Percentiles rank a stretch among this genome's conserved stretches.
Evolutionary conservation across 2,888 invertebrate species (phyloP).

Genomic region (Parthenolecanium corni): DNA sequence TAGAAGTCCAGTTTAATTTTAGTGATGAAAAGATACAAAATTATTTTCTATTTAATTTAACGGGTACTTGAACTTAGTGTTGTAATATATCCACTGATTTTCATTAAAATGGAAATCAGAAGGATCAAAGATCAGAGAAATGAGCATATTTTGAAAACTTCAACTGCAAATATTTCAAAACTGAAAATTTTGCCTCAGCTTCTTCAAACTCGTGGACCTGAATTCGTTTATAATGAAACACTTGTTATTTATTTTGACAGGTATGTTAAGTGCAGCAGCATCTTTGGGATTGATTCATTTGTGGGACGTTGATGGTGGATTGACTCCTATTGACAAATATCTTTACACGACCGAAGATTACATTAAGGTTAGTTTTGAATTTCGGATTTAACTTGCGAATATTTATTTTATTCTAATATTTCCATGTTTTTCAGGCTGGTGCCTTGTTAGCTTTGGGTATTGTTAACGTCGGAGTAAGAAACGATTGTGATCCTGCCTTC

Average conservation of each 20-base stretch:
- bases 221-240: too few species aligned
- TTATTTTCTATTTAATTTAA: too few species aligned
- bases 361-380: constrained; percentile 54
- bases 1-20: too few species aligned
- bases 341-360: constrained; percentile 88
- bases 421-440: constrained; percentile 57
- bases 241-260: constrained; percentile 35
- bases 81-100: too few species aligned
- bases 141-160: too few species aligned
- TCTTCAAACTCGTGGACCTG: too few species aligned
- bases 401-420: not conserved
- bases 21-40: too few species aligned
- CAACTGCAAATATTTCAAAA: too few species aligned
- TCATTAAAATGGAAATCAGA: too few species aligned
- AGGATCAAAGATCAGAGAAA: too few species aligned
- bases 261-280: constrained; percentile 95
- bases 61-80: too few species aligned
- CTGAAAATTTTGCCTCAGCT: too few species aligned
- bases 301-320: constrained; percentile 97
- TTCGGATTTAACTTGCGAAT: not conserved
- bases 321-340: constrained; percentile 97
- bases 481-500: constrained; percentile 95
- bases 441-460: constrained; percentile 92
- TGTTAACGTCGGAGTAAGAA: constrained; percentile 91
- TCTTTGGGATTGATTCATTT: constrained; percentile 87